A percentile compares a stretch with the other conserved stretches of the same genome.
Evolutionary conservation across 2,888 invertebrate genomes (phyloP).

Genomic region (Strigamia transsilvanica): DNA sequence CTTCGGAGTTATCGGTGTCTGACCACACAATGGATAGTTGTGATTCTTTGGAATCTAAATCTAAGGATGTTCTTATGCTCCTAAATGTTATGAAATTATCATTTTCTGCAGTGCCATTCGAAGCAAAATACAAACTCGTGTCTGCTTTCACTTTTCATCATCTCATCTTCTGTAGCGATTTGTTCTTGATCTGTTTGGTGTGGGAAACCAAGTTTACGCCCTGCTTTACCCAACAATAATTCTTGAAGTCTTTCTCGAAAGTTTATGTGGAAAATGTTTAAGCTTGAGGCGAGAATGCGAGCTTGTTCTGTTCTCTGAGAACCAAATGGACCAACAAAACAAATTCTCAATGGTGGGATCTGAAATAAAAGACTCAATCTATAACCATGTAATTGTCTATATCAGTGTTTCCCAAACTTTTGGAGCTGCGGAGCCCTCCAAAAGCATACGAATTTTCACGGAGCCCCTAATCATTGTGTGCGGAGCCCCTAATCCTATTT

Average conservation of each 20-base stretch:
- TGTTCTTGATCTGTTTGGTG: slow-evolving; percentile 50
- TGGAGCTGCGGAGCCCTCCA: too few relatives aligned
- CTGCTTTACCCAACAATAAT: slow-evolving; percentile 27
- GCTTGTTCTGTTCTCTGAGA: slow-evolving; percentile 24
- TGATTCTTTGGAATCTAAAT: background rate
- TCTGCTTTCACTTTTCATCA: background rate
- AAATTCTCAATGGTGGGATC: slow-evolving; percentile 38
- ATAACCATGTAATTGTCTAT: too few relatives aligned
- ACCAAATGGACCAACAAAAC: slow-evolving; percentile 31
- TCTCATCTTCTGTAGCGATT: background rate
- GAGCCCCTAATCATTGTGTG: too few relatives aligned
- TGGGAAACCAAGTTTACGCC: slow-evolving; percentile 41
- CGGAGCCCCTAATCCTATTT: too few relatives aligned
- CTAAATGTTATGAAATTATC: background rate
- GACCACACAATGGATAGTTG: background rate
- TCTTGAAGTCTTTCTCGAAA: slow-evolving; percentile 37
- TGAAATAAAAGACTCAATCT: background rate
- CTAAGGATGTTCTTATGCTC: slow-evolving; percentile 16
- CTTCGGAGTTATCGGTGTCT: background rate
- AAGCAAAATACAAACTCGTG: background rate
- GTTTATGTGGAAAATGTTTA: slow-evolving; percentile 48
- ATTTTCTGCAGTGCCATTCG: background rate
- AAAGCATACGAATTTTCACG: too few relatives aligned
- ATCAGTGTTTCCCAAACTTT: too few relatives aligned
- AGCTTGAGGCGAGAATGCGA: background rate